phyloP scores from a whole-genome alignment of 2,888 invertebrate genomes.

The Sturmia bella region DNA sequence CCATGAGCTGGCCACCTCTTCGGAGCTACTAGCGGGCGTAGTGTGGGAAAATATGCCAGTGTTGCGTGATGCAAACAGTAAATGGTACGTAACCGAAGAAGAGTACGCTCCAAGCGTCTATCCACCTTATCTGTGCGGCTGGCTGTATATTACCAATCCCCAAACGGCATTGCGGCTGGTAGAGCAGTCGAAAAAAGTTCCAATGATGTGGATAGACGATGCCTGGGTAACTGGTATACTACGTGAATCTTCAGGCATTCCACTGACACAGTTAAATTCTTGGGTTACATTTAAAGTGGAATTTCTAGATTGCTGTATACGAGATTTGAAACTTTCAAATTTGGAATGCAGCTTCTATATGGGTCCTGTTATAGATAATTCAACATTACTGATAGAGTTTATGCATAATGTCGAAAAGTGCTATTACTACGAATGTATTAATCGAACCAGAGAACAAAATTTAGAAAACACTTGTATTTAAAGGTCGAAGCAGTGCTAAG shows the following conservation, averaged over 20 bases:
- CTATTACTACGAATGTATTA: slow-evolving; percentile 83
- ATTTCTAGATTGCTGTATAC: slow-evolving; percentile 88
- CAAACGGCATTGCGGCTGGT: slow-evolving; percentile 84
- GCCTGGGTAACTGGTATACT: slow-evolving; percentile 92
- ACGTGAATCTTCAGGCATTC: slow-evolving; percentile 84
- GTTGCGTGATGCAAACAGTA: slow-evolving; percentile 86
- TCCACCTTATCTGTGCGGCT: slow-evolving; percentile 91
- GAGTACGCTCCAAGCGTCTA: slow-evolving; percentile 86
- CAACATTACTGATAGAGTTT: slow-evolving; percentile 86
- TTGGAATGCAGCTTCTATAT: slow-evolving; percentile 87
- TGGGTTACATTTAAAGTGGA: slow-evolving; percentile 88
- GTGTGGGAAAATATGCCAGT: slow-evolving; percentile 86
- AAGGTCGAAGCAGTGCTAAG: too few relatives aligned
- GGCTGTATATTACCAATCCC: slow-evolving; percentile 90
- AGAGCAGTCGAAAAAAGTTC: slow-evolving; percentile 83
- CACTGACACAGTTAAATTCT: slow-evolving; percentile 84
- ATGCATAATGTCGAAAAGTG: slow-evolving; percentile 85
- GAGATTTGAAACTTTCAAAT: slow-evolving; percentile 83
- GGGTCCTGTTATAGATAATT: slow-evolving; percentile 90
- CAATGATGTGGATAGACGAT: slow-evolving; percentile 96
- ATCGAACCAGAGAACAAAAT: slow-evolving; percentile 82
- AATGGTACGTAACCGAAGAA: slow-evolving; percentile 89
- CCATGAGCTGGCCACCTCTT: slow-evolving; percentile 75
- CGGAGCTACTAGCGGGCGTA: slow-evolving; percentile 86
- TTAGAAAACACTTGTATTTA: slow-evolving; percentile 85